A percentile compares a stretch with the other conserved stretches of the same genome.
Evolutionary conservation across 2,888 invertebrate species (phyloP).

Genomic region (Panzeria rudis): DNA sequence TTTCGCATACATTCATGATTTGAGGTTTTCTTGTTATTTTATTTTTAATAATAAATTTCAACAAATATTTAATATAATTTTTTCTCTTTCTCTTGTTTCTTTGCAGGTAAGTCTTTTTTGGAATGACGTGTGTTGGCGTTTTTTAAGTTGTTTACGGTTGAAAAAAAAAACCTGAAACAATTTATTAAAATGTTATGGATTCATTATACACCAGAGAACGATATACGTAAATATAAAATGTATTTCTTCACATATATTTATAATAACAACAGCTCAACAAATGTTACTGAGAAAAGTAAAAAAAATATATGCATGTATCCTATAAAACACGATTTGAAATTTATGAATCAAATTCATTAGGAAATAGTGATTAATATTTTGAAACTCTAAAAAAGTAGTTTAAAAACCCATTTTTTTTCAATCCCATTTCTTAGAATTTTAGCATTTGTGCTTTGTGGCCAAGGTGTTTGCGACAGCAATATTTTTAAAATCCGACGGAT

Average conservation of each 20-base stretch:
- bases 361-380: background rate
- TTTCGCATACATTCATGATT: background rate
- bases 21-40: conserved; percentile 13
- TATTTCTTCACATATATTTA: conserved; percentile 4
- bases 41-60: conserved; percentile 35
- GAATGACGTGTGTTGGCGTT: conserved; percentile 39
- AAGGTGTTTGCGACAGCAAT: no score
- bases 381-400: no score
- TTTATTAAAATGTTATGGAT: conserved; percentile 41
- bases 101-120: conserved; percentile 72
- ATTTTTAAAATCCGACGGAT: no score
- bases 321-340: no score
- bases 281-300: background rate
- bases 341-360: background rate
- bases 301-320: background rate
- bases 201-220: conserved; percentile 49
- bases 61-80: conserved; percentile 8
- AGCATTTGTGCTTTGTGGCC: no score
- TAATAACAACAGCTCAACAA: conserved; percentile 2
- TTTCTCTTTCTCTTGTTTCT: conserved; percentile 64
- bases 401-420: no score
- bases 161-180: conserved; percentile 17
- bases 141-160: background rate
- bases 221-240: conserved; percentile 55
- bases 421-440: no score